A percentile compares a stretch with the other conserved stretches of the same genome.
phyloP scores from a whole-genome alignment of 92 coral and sea anemone genomes.

The Desmophyllum pertusum region DNA sequence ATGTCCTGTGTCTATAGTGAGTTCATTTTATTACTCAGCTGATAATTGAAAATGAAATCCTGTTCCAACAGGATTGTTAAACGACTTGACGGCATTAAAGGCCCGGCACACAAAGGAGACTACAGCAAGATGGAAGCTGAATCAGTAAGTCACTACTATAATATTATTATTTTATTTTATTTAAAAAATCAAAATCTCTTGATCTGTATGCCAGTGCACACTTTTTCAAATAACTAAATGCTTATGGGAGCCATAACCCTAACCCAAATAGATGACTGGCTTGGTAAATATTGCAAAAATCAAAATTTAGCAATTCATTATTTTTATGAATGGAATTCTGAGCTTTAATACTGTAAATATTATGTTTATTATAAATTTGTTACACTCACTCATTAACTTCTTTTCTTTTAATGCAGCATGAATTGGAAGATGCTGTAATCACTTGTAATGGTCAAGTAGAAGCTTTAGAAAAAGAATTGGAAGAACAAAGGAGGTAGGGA shows the following conservation, averaged over 20 bases:
- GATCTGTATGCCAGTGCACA: background rate
- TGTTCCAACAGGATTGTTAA: conserved; percentile 49
- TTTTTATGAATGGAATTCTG: background rate
- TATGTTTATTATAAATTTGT: too few species aligned
- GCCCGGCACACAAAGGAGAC: conserved; percentile 72
- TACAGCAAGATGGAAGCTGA: conserved; percentile 79
- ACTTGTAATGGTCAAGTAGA: conserved; percentile 72
- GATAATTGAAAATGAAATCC: background rate
- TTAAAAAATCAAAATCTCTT: too few species aligned
- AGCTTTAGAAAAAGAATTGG: conserved; percentile 73
- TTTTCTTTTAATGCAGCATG: conserved; percentile 51
- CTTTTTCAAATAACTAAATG: background rate
- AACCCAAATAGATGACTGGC: too few species aligned
- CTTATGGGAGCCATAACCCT: too few species aligned
- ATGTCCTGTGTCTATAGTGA: background rate
- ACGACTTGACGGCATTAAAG: conserved; percentile 67
- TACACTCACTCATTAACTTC: too few species aligned
- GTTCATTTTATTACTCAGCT: too few species aligned
- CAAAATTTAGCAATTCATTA: background rate
- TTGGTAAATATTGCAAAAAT: background rate
- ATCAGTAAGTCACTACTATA: conserved; percentile 65
- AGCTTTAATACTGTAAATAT: too few species aligned
- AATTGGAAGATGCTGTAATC: conserved; percentile 62
- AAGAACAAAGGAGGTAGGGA: conserved; percentile 75
- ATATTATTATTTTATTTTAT: too few species aligned